phyloP scores from a whole-genome alignment of 2,113 vertebrate genomes.

The Dipodomys spectabilis region DNA sequence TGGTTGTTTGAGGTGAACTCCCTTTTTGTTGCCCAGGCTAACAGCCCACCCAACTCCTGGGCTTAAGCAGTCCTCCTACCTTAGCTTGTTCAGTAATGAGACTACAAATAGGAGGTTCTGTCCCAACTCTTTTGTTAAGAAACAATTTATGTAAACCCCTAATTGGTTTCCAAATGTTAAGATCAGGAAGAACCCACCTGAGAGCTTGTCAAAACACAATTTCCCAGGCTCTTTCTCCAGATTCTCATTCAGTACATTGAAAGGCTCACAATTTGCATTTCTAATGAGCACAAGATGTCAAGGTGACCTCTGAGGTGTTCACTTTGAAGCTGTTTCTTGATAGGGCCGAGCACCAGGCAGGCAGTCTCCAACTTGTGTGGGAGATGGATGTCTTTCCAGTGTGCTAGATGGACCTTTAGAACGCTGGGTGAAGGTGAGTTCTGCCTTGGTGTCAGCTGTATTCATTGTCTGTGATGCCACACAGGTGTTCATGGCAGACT shows the following conservation, averaged over 20 bases:
- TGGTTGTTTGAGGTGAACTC: background rate
- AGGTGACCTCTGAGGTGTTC: background rate
- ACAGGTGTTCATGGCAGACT: background rate
- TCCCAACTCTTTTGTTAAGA: background rate
- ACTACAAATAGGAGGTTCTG: too few species aligned
- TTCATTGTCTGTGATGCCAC: background rate
- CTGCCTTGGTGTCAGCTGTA: background rate
- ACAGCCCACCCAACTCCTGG: background rate
- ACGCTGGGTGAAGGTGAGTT: background rate
- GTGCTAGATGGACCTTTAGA: too few species aligned
- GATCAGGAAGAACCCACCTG: background rate
- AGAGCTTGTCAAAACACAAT: background rate
- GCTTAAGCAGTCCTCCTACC: background rate
- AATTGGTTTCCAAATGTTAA: background rate
- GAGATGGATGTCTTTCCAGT: too few species aligned
- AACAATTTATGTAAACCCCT: background rate
- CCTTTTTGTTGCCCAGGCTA: background rate
- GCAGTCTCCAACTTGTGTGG: too few species aligned
- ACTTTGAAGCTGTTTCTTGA: background rate
- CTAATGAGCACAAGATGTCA: background rate
- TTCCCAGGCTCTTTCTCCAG: background rate
- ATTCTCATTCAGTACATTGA: background rate
- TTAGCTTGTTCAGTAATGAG: background rate
- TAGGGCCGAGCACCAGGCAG: background rate
- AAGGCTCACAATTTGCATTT: background rate